Conservation (phyloP, 1,140 invertebrate species). For the Samia ricini region DNA sequence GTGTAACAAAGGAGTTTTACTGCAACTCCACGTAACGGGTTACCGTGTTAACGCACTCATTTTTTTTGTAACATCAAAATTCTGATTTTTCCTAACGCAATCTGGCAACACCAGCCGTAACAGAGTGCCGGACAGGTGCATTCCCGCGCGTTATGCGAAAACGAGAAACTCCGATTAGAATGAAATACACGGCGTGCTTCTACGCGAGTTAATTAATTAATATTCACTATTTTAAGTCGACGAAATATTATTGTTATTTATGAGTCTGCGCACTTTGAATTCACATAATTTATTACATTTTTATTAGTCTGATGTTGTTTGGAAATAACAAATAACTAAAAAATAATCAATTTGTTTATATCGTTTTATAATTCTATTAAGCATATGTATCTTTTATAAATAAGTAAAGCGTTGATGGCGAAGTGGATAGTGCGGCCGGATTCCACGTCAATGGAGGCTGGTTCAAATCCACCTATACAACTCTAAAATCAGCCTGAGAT, state of each 20-base stretch:
- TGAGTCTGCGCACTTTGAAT: slow-evolving; percentile 35
- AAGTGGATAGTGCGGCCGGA: too few relatives aligned
- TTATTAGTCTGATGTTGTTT: not conserved
- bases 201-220: slow-evolving; percentile 58
- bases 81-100: not conserved
- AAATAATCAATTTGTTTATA: too few relatives aligned
- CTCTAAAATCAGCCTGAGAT: too few relatives aligned
- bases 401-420: too few relatives aligned
- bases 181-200: slow-evolving; percentile 45
- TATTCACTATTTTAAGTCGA: slow-evolving; percentile 52
- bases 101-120: slow-evolving; percentile 22
- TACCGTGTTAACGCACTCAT: too few relatives aligned
- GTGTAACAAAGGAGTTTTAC: too few relatives aligned
- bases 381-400: too few relatives aligned
- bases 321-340: not conserved
- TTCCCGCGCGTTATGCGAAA: slow-evolving; percentile 40
- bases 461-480: too few relatives aligned
- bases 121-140: slow-evolving; percentile 54
- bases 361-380: too few relatives aligned
- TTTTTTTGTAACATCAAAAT: too few relatives aligned
- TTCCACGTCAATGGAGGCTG: too few relatives aligned
- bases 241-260: slow-evolving; percentile 65
- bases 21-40: too few relatives aligned
- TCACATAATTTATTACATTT: not conserved
- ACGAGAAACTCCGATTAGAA: slow-evolving; percentile 55